Evolutionary conservation across 2,888 invertebrate genomes (phyloP), one percentile per base, ranked within the genome.

Genomic region (Thera obeliscata): DNA sequence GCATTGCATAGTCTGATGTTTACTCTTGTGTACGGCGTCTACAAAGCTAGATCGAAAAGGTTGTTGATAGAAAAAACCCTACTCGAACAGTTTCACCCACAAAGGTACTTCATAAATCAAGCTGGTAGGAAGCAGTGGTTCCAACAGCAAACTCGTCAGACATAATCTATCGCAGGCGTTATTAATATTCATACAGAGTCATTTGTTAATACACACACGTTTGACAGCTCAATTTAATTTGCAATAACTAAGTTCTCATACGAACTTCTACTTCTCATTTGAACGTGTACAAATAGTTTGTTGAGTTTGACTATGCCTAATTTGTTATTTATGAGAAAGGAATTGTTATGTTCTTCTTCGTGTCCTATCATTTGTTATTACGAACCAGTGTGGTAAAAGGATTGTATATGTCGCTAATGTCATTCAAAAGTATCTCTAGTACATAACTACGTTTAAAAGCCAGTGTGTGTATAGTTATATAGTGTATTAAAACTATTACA

Each of bases 121-220:
- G 66, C 50, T 56, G 54, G 60, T 67, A 60, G 66, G 69, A 67
- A 62, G 68, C 68, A 76, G 72, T 64, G 65, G 73, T 72, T 74
- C 72, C 52, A 76, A 70, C 73, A 71, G 74, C 72, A 61, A 72
- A 71, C 78, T 80, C 83, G 82, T 80, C 80, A 77, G 77, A 83
- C 76, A 75, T 81, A 80, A 84, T 83, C 76, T 83, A 84, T 83
- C 79, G 76, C 77, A 79, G 78, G 79, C 80, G 84, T 83, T 88
- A 91, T 92, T 91, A 91, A 90, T 92, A 92, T 92, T 91, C 92
- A 92, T 92, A 87, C 88, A 72, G 68, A 77, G 81, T 86, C 87
- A 91, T 92, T 91, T 90, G 87, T 91, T 91, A 90, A 90, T 90
- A 88, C 81, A 86, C 84, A 85, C 85, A 82, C 80, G 78, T 81